These are phyloP conservation scores for Isotomurus palustris DNA, from an alignment of 2,888 invertebrate species.

Conservation along the genomic window DNA sequence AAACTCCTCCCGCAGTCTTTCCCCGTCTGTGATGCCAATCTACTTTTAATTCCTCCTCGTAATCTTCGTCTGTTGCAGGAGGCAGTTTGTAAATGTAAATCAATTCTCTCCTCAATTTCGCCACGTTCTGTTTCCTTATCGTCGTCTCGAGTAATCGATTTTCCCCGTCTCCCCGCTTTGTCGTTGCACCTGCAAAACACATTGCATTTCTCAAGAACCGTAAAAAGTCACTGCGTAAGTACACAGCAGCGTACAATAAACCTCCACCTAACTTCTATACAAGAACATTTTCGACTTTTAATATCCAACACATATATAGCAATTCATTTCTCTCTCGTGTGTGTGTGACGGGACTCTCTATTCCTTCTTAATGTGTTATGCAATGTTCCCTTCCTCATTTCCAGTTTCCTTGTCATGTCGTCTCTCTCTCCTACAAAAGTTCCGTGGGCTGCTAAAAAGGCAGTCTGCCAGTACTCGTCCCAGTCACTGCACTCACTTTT, in stretches of 20 bases:
- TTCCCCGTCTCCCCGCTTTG: background rate
- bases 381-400: too few relatives aligned
- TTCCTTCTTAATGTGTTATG: too few relatives aligned
- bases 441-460: too few relatives aligned
- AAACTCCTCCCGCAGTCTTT: background rate
- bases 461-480: background rate
- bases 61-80: conserved; percentile 12
- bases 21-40: background rate
- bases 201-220: background rate
- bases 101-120: conserved; percentile 8
- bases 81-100: conserved; percentile 14
- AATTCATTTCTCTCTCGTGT: too few relatives aligned
- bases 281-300: too few relatives aligned
- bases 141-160: conserved; percentile 13
- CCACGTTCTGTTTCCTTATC: conserved; percentile 11
- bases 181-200: conserved; percentile 9
- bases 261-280: too few relatives aligned
- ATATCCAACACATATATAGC: too few relatives aligned
- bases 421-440: too few relatives aligned
- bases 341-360: too few relatives aligned
- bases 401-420: too few relatives aligned
- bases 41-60: conserved; percentile 11
- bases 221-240: too few relatives aligned
- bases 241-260: background rate
- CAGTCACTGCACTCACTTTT: background rate